Percentiles rank a stretch among this genome's conserved stretches.
Conservation (phyloP, 2,888 invertebrate genomes). For the Pyrocoelia pectoralis region DNA sequence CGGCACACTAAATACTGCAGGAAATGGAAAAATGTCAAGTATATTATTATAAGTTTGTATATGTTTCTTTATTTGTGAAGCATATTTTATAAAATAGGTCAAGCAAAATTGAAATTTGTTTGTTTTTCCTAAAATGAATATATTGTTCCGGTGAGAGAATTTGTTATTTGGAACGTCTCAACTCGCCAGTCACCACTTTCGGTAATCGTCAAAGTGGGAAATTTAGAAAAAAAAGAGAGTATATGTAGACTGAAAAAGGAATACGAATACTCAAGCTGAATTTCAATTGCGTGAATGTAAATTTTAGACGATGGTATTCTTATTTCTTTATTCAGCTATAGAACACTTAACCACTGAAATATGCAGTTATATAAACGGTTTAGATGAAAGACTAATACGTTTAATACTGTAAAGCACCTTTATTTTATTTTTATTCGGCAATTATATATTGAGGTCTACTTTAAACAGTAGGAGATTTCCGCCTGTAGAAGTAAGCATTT, state of each 20-base stretch:
- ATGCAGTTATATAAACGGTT: too few species aligned
- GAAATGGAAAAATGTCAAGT: neutral
- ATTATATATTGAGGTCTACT: too few species aligned
- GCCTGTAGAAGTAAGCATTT: too few species aligned
- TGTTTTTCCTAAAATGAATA: conserved; percentile 5
- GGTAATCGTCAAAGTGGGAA: conserved; percentile 31
- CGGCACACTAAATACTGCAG: neutral
- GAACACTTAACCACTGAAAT: too few species aligned
- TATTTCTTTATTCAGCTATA: neutral
- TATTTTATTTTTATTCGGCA: too few species aligned
- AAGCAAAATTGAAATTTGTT: conserved; percentile 2
- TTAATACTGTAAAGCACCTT: too few species aligned
- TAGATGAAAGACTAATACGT: too few species aligned
- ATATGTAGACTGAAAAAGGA: conserved; percentile 17
- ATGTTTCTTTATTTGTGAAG: neutral
- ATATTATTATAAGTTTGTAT: neutral
- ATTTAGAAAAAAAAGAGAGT: conserved; percentile 24
- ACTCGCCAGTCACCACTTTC: conserved; percentile 28
- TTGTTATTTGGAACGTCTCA: conserved; percentile 24
- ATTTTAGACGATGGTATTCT: neutral
- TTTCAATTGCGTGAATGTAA: conserved; percentile 15
- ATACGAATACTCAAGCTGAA: conserved; percentile 8
- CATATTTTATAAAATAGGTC: neutral
- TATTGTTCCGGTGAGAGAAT: conserved; percentile 1
- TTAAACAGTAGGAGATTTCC: too few species aligned